Base-by-base conservation (phyloP, 2,113 vertebrate species). In the Trichomycterus rosablanca region DNA sequence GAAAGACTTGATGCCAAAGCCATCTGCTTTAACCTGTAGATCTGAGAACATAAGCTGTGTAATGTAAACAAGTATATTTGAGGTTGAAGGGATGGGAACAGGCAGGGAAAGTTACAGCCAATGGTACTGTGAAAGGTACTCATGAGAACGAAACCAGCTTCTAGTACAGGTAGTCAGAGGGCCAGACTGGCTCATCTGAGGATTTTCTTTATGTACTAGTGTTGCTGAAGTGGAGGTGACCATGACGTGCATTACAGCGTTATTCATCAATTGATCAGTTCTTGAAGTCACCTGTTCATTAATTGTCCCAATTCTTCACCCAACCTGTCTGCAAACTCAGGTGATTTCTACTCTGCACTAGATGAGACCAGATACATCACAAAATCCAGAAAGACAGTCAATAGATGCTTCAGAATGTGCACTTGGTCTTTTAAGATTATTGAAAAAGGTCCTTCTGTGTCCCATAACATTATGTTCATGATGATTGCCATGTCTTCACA, bases 301-400 rank as follows among this genome's bases (percentile, higher is more conserved):
- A 43, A 22, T 45, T 37, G 19, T 39, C 20, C 42, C 22, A 28
- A n/a, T 52, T 19, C 43, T 40, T 24, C 55, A 57, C 16, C 0
- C 49, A 19, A 45, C 30, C 54, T 87, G 78, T 79, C 86, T 80
- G 78, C 82, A 82, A 90, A 92, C 93, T 95, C 94, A 92, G 92
- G 88, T 91, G 87, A 86, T 88, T 91, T 89, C 82, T 90, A 86
- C 82, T 75, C 81, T 80, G 80, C 72, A 73, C 73, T 73, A 80
- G 76, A 39, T 73, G 30, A 59, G 54, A 24, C 9, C 3, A 30
- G 19, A 71, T 52, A 69, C 58, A 74, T 62, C 26, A 50, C 44
- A 63, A 58, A 74, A 75, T 74, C 76, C 46, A 22, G 10, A 54
- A 35, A 66, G 30, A 63, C 46, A 28, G 28, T 11, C 42, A 62